Percentiles rank a stretch among this genome's conserved stretches.
Evolutionary conservation across 2,113 vertebrate species (phyloP).

Genomic region (Eulemur rufifrons): DNA sequence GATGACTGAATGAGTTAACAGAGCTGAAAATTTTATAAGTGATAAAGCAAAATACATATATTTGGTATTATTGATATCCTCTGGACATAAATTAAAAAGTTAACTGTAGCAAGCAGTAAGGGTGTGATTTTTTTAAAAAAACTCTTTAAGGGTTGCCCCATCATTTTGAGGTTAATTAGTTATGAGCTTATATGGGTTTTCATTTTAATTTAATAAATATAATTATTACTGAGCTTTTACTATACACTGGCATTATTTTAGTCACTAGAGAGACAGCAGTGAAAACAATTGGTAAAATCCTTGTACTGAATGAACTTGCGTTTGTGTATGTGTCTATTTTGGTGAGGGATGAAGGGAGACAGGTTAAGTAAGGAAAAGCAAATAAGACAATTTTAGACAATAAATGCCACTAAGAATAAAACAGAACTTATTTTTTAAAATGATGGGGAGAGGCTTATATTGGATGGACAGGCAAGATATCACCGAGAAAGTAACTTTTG

Average conservation of each 20-base stretch:
- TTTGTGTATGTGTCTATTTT: not conserved
- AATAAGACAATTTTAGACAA: not conserved
- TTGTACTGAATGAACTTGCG: not conserved
- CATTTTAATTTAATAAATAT: not conserved
- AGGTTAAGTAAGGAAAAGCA: not conserved
- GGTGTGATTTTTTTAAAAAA: not conserved
- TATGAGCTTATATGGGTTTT: not conserved
- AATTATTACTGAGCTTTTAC: not conserved
- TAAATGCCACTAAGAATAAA: not conserved
- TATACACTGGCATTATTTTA: not conserved
- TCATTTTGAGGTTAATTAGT: not conserved
- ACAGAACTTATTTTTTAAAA: not conserved
- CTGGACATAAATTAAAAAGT: not conserved
- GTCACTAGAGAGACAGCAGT: not conserved
- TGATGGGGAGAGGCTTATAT: not conserved
- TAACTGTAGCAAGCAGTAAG: not conserved
- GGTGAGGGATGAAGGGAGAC: not conserved
- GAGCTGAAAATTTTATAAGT: not conserved
- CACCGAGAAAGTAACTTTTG: not conserved
- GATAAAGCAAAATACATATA: not conserved
- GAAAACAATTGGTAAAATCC: not conserved
- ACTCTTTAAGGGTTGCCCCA: not conserved
- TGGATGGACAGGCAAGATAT: conserved; percentile 15
- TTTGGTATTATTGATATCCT: not conserved
- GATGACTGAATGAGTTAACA: not conserved